Evolutionary conservation across 2,888 invertebrate species (phyloP).

Genomic region (Drosophila gaucha): DNA sequence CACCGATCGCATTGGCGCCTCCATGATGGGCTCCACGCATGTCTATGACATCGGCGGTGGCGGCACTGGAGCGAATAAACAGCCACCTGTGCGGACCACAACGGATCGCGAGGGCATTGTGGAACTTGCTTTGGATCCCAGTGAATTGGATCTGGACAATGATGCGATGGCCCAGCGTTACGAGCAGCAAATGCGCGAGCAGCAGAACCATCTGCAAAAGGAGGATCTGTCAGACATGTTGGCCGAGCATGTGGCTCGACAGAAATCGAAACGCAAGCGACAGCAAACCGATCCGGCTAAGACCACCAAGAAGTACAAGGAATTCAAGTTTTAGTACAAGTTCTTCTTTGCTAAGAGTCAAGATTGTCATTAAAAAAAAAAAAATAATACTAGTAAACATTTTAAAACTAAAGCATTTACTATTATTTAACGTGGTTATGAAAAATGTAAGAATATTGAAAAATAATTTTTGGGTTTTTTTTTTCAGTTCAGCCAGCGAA

Average conservation of each 20-base stretch:
- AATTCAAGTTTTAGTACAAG: constrained; percentile 94
- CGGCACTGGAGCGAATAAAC: constrained; percentile 86
- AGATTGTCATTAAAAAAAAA: constrained; percentile 38
- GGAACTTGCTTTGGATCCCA: constrained; percentile 98
- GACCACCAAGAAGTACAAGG: constrained; percentile 98
- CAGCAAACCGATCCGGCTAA: constrained; percentile 94
- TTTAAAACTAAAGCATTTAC: constrained; percentile 1
- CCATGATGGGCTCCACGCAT: constrained; percentile 99
- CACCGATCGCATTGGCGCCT: constrained; percentile 93
- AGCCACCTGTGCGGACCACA: constrained; percentile 82
- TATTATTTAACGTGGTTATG: background rate
- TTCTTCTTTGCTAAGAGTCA: constrained; percentile 14
- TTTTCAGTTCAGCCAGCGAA: constrained; percentile 22
- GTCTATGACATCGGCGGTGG: constrained; percentile 96
- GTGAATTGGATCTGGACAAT: constrained; percentile 97
- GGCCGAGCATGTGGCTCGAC: constrained; percentile 98
- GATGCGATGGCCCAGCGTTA: constrained; percentile 98
- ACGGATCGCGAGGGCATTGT: constrained; percentile 89
- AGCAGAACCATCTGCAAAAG: constrained; percentile 93
- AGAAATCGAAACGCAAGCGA: constrained; percentile 97
- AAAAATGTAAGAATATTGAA: background rate
- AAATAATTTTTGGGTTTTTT: background rate
- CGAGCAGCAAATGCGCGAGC: constrained; percentile 97
- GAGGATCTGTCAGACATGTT: constrained; percentile 99
- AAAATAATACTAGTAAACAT: constrained; percentile 31